Percentiles rank a stretch among this genome's conserved stretches.
These are phyloP conservation scores for Pterostichus madidus DNA, from an alignment of 2,888 invertebrate genomes.

Conservation along the genomic window DNA sequence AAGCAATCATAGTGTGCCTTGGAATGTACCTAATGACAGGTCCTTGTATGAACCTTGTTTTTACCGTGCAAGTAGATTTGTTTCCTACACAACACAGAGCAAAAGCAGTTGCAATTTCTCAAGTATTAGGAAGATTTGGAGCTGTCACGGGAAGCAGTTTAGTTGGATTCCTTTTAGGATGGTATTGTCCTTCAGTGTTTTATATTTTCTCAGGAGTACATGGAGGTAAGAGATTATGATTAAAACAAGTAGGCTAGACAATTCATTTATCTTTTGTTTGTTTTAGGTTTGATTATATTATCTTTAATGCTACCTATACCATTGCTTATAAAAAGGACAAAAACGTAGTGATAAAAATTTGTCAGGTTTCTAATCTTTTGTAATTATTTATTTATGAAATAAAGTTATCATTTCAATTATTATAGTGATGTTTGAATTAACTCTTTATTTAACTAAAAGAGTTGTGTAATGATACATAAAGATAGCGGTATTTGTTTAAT, in stretches of 20 bases:
- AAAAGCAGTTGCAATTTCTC: conserved; percentile 79
- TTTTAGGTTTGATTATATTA: conserved; percentile 42
- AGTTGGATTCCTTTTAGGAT: conserved; percentile 76
- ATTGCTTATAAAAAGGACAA: conserved; percentile 29
- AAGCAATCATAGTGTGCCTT: conserved; percentile 13
- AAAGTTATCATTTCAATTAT: background rate
- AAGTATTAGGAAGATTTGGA: conserved; percentile 79
- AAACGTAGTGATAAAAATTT: background rate
- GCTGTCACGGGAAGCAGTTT: conserved; percentile 78
- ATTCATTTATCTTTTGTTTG: conserved; percentile 9
- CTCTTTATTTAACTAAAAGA: too few relatives aligned
- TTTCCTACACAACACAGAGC: conserved; percentile 77
- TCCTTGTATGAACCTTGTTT: conserved; percentile 73
- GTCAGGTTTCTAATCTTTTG: background rate
- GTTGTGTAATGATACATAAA: too few relatives aligned
- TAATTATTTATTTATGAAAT: conserved; percentile 43
- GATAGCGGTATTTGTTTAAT: too few relatives aligned
- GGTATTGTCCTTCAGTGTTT: conserved; percentile 77
- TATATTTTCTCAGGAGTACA: conserved; percentile 73
- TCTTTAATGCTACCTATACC: conserved; percentile 35
- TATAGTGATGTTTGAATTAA: too few relatives aligned
- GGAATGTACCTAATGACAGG: conserved; percentile 74
- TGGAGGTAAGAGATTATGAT: conserved; percentile 71
- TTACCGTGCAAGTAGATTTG: conserved; percentile 75
- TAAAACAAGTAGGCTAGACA: background rate